Percentiles rank a stretch among this genome's conserved stretches.
These are phyloP conservation scores for Tribolium castaneum DNA, from an alignment of 1,140 invertebrate species.

Conservation along the genomic window DNA sequence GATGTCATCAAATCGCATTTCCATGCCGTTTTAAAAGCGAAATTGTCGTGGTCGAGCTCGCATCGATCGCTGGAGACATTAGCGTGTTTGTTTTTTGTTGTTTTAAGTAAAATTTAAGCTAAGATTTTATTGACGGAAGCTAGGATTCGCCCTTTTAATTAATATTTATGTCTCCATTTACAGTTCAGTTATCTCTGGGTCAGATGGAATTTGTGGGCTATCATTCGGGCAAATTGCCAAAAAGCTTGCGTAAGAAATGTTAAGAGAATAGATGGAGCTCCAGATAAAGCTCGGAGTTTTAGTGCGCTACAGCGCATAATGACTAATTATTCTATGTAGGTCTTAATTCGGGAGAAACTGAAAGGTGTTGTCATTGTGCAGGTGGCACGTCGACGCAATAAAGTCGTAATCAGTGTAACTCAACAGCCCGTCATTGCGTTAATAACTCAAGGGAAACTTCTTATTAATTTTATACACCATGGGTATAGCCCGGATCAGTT, in stretches of 20 bases:
- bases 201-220: conserved; percentile 40
- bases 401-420: conserved; percentile 30
- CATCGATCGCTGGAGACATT: not conserved
- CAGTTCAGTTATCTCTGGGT: conserved; percentile 40
- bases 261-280: conserved; percentile 22
- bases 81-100: conserved; percentile 8
- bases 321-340: conserved; percentile 28
- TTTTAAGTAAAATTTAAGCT: conserved; percentile 1
- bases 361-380: conserved; percentile 32
- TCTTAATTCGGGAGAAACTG: conserved; percentile 32
- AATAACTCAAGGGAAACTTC: conserved; percentile 29
- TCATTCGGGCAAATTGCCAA: conserved; percentile 40
- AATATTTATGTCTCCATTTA: conserved; percentile 40
- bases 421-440: conserved; percentile 18
- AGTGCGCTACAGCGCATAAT: conserved; percentile 24
- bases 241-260: conserved; percentile 34
- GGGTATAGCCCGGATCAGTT: not conserved
- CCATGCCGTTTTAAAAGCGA: not conserved
- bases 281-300: conserved; percentile 27
- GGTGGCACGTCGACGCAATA: conserved; percentile 30
- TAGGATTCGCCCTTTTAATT: conserved; percentile 33
- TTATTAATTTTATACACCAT: conserved; percentile 28
- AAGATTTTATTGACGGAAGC: conserved; percentile 29
- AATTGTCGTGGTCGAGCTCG: not conserved
- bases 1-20: conserved; percentile 48